Evolutionary conservation across 1,140 invertebrate genomes (phyloP).

Genomic region (Stegodyphus dumicola): DNA sequence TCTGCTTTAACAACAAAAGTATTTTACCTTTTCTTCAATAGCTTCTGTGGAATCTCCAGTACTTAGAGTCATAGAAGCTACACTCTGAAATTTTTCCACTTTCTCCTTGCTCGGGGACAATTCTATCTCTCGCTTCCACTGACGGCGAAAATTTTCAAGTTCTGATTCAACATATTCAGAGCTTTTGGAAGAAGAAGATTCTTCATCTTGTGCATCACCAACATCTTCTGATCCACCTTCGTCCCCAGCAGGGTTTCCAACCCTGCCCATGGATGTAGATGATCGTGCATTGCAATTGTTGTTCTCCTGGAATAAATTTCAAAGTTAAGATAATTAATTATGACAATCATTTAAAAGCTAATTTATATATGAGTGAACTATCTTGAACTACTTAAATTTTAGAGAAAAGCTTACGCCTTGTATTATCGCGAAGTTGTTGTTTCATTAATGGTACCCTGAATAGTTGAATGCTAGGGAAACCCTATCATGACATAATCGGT

Average conservation of each 20-base stretch:
- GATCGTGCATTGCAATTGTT: constrained; percentile 18
- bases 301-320: not conserved
- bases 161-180: constrained; percentile 60
- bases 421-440: no score
- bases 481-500: no score
- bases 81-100: not conserved
- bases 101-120: constrained; percentile 48
- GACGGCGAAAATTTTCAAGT: constrained; percentile 65
- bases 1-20: not conserved
- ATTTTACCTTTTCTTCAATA: constrained; percentile 38
- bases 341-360: no score
- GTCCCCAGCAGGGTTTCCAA: constrained; percentile 21
- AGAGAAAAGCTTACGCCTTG: no score
- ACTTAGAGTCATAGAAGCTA: not conserved
- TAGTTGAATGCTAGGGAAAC: no score
- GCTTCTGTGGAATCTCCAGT: not conserved
- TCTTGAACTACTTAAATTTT: no score
- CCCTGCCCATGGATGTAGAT: not conserved
- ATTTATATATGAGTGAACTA: no score
- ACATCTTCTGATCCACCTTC: constrained; percentile 31
- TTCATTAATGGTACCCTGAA: no score
- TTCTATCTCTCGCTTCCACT: constrained; percentile 66
- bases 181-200: constrained; percentile 46
- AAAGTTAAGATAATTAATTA: no score
- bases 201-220: constrained; percentile 51